phyloP scores from a whole-genome alignment of 2,888 invertebrate genomes.

The Seira sanloemensis region DNA sequence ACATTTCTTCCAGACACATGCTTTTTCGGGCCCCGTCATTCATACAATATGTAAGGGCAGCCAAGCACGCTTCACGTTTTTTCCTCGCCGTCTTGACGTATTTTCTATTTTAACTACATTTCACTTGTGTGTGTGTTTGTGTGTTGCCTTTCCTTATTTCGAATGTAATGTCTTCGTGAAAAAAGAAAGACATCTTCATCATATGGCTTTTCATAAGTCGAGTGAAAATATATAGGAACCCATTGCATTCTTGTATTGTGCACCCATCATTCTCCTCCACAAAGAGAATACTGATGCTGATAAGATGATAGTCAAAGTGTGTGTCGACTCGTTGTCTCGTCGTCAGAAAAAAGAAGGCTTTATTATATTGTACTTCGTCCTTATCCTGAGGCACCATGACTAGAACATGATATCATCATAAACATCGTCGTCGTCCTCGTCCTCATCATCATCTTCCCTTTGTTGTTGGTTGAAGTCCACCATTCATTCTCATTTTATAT shows the following conservation, averaged over 20 bases:
- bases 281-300: neutral
- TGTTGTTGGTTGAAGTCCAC: constrained; percentile 47
- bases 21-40: constrained; percentile 16
- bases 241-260: constrained; percentile 3
- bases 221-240: constrained; percentile 11
- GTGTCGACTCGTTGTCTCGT: constrained; percentile 22
- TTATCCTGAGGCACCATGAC: constrained; percentile 31
- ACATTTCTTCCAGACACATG: constrained; percentile 13
- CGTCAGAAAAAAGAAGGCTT: constrained; percentile 23
- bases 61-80: constrained; percentile 20
- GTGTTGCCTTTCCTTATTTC: neutral
- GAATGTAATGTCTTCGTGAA: neutral
- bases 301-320: constrained; percentile 38
- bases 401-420: constrained; percentile 49
- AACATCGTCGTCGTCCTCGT: neutral
- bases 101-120: constrained; percentile 8
- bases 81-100: constrained; percentile 18
- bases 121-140: too few species aligned
- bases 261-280: constrained; percentile 1
- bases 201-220: constrained; percentile 21
- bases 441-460: constrained; percentile 21
- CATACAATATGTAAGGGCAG: constrained; percentile 17
- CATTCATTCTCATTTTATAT: constrained; percentile 60
- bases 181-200: constrained; percentile 30
- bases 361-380: constrained; percentile 33